Percentiles rank a stretch among this genome's conserved stretches.
Conservation (phyloP, 2,888 invertebrate genomes). For the Cataglyphis altisquamis region DNA sequence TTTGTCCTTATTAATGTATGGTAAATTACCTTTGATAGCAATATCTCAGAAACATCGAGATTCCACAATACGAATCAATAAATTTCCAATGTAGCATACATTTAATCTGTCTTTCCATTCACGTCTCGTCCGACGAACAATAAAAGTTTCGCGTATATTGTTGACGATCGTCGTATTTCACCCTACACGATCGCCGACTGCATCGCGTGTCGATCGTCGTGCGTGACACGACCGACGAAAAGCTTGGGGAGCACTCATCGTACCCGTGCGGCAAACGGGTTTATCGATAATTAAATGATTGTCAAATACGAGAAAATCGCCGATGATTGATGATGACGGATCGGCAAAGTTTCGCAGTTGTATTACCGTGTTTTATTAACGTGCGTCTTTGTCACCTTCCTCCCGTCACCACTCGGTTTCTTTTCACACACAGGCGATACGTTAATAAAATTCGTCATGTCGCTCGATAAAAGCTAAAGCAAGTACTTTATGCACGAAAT, state of each 20-base stretch:
- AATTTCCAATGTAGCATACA: neutral
- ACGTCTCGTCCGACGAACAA: neutral
- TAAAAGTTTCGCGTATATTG: neutral
- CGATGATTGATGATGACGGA: slow-evolving; percentile 44
- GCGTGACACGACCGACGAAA: slow-evolving; percentile 55
- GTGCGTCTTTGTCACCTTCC: neutral
- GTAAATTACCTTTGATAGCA: neutral
- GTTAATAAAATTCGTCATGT: slow-evolving; percentile 40
- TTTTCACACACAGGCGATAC: neutral
- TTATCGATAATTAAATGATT: slow-evolving; percentile 49
- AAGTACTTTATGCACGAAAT: neutral
- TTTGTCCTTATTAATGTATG: neutral
- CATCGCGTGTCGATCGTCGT: slow-evolving; percentile 52
- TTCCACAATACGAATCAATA: neutral
- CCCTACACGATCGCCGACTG: neutral
- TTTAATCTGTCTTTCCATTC: slow-evolving; percentile 11
- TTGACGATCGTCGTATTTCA: slow-evolving; percentile 1
- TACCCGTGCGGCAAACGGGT: slow-evolving; percentile 32
- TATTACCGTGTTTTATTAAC: neutral
- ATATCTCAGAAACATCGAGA: slow-evolving; percentile 16
- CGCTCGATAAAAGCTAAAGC: neutral
- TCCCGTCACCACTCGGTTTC: neutral
- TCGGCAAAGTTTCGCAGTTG: slow-evolving; percentile 32
- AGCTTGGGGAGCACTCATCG: slow-evolving; percentile 34
- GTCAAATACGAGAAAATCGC: slow-evolving; percentile 46